Conservation (phyloP, 2,888 invertebrate species). For the Chymomyza amoena region DNA sequence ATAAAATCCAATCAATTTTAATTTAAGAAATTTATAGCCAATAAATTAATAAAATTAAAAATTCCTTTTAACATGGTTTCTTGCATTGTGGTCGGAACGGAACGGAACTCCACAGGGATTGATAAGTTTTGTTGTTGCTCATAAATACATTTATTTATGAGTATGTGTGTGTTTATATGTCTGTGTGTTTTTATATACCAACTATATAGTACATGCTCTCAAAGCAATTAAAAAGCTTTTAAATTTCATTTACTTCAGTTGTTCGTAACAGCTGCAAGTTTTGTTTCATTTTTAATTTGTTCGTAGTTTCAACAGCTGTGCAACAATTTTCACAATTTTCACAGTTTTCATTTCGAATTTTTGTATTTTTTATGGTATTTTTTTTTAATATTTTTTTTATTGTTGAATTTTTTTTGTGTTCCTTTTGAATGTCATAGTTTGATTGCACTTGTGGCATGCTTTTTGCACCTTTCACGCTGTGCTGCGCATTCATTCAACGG, state of each 20-base stretch:
- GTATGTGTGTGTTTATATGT: background rate
- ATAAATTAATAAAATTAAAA: background rate
- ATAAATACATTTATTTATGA: background rate
- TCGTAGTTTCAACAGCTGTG: constrained; percentile 22
- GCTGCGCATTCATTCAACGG: constrained; percentile 19
- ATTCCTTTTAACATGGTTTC: background rate
- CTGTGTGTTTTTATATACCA: background rate
- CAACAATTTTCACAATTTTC: constrained; percentile 39
- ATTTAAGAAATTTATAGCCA: background rate
- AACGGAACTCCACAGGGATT: background rate
- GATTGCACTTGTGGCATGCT: constrained; percentile 28
- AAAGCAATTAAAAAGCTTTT: background rate
- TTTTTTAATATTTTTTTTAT: background rate
- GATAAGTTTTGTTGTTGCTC: background rate
- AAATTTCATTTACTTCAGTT: background rate
- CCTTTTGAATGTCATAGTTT: background rate
- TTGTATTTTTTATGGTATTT: constrained; percentile 13
- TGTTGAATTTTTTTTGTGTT: background rate
- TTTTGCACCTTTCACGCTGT: constrained; percentile 23
- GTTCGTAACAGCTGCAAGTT: background rate
- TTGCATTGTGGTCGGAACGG: background rate
- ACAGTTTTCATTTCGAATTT: constrained; percentile 20
- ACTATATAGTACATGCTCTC: background rate
- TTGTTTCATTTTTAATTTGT: constrained; percentile 10
- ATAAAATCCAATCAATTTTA: background rate